Percentiles rank a stretch among this genome's conserved stretches.
Conservation (phyloP, 2,888 invertebrate species). For the Tenthredo livida region DNA sequence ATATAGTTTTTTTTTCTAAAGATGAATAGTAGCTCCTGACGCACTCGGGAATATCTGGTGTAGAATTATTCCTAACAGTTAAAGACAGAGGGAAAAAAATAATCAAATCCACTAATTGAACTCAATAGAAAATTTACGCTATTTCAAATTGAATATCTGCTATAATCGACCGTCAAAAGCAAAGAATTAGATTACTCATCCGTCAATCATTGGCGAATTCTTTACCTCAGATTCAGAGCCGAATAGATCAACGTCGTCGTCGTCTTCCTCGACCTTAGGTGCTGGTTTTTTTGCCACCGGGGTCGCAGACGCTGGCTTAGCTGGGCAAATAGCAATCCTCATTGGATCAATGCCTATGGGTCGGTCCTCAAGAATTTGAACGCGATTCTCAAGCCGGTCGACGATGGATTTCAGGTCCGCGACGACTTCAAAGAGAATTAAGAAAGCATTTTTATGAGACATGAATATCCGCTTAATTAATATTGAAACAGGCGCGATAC, state of each 20-base stretch:
- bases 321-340: conserved; percentile 73
- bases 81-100: conserved; percentile 43
- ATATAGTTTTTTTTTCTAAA: not conserved
- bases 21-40: conserved; percentile 12
- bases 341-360: conserved; percentile 41
- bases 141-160: not conserved
- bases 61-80: conserved; percentile 35
- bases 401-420: conserved; percentile 73
- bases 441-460: not conserved
- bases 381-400: conserved; percentile 72
- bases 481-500: conserved; percentile 52
- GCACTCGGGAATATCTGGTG: conserved; percentile 54
- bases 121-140: conserved; percentile 18
- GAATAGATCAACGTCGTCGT: conserved; percentile 90
- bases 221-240: conserved; percentile 88
- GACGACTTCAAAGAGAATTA: conserved; percentile 63
- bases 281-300: conserved; percentile 64
- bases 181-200: not conserved
- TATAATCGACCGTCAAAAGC: conserved; percentile 26
- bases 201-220: conserved; percentile 42
- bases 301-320: conserved; percentile 65
- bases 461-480: not conserved
- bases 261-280: conserved; percentile 80
- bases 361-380: conserved; percentile 71
- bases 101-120: conserved; percentile 45